phyloP scores from a whole-genome alignment of 2,113 vertebrate genomes.

The Colossoma macropomum region DNA sequence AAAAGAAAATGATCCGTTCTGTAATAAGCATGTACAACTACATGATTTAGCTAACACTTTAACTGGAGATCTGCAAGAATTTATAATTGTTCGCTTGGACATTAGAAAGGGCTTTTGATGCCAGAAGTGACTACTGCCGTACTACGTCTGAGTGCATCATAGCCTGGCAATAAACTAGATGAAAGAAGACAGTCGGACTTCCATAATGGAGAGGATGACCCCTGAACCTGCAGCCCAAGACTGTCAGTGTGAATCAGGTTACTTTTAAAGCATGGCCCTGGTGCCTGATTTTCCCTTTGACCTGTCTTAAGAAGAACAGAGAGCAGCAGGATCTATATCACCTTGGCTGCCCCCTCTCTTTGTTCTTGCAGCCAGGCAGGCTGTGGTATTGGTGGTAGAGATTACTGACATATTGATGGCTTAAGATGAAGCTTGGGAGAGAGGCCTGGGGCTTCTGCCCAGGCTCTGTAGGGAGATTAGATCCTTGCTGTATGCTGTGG shows the following conservation, averaged over 20 bases:
- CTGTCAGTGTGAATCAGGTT: slow-evolving; percentile 53
- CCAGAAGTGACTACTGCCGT: background rate
- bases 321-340: slow-evolving; percentile 59
- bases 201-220: slow-evolving; percentile 43
- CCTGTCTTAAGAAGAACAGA: slow-evolving; percentile 61
- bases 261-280: slow-evolving; percentile 42
- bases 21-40: background rate
- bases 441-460: slow-evolving; percentile 13
- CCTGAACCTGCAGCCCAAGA: slow-evolving; percentile 45
- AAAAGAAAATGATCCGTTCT: background rate
- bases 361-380: slow-evolving; percentile 53
- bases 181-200: slow-evolving; percentile 29
- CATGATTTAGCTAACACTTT: background rate
- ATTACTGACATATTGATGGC: slow-evolving; percentile 63
- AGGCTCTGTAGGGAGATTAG: slow-evolving; percentile 8
- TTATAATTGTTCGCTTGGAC: background rate
- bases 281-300: slow-evolving; percentile 57
- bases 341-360: slow-evolving; percentile 66
- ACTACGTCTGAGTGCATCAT: background rate
- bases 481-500: background rate
- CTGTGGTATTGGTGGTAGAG: slow-evolving; percentile 54
- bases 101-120: background rate
- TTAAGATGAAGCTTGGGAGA: slow-evolving; percentile 53
- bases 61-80: background rate
- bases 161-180: slow-evolving; percentile 20